Percentiles rank a stretch among this genome's conserved stretches.
Evolutionary conservation across 1,140 invertebrate genomes (phyloP).

Genomic region (Batillaria attramentaria): DNA sequence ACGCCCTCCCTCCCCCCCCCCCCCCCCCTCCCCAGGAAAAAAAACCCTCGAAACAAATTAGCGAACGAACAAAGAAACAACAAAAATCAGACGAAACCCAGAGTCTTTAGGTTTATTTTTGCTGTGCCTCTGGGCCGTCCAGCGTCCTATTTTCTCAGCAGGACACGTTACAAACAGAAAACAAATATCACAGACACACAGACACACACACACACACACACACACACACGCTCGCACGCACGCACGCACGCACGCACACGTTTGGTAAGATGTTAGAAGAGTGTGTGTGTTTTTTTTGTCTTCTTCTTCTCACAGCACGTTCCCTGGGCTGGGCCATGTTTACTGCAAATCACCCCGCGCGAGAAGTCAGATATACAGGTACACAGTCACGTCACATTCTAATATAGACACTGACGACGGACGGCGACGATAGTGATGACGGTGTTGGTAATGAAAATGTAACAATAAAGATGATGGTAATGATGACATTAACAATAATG

Average conservation of each 20-base stretch:
- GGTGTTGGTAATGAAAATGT: neutral
- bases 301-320: neutral
- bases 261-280: neutral
- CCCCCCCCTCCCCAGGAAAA: too few species aligned
- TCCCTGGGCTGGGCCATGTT: conserved; percentile 1
- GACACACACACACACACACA: too few species aligned
- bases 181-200: too few species aligned
- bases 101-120: neutral
- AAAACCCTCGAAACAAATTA: too few species aligned
- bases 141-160: neutral
- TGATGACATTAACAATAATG: neutral
- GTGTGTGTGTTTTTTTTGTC: neutral
- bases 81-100: neutral
- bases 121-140: neutral
- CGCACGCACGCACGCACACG: neutral
- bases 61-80: too few species aligned
- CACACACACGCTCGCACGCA: too few species aligned
- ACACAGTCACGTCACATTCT: neutral
- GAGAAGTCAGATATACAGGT: neutral
- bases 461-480: neutral
- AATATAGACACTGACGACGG: neutral
- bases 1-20: too few species aligned
- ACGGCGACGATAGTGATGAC: neutral
- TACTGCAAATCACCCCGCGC: neutral
- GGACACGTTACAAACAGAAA: too few species aligned